Base-by-base conservation (phyloP, 2,797 vertebrate genomes). In the Valencia hispanica region DNA sequence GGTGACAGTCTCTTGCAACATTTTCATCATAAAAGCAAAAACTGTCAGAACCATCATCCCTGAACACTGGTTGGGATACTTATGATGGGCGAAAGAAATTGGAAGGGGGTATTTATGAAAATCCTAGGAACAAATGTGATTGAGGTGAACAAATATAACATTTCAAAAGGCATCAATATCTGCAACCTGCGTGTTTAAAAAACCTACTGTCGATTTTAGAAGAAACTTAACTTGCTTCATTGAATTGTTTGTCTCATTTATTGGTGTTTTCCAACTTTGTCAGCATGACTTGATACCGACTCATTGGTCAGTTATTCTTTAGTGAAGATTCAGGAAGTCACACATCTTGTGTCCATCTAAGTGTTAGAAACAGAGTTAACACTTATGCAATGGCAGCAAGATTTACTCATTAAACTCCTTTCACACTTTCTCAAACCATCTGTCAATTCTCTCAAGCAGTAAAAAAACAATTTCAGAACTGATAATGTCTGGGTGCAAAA, bases 21-120 rank as follows among this genome's bases (percentile, higher is more conserved):
- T 15, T 68, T 68, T 68, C 22, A 68, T 68, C 39, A 68, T 68
- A 43, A 68, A n/a, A 66, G 39, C 39, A 41, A 68, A 43, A 43
- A 9, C 0, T 11, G 20, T 66, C 36, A 41, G 63, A 66, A 66
- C 22, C 11, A 1, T 66, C 22, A 41, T 41, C 36, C 39, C 36
- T 68, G 25, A 68, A 27, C 36, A 68, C 36, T 66, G 36, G 5
- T 6, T 5, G 36, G 65, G 7, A 43, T n/a, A 25, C 25, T 41
- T 39, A 36, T 39, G 65, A 68, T 43, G 25, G 39, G 12, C 65
- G 43, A 68, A 66, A 11, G 22, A 66, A 41, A 66, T n/a, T 27
- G 39, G 12, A 68, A 43, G 25, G 34, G 65, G 39, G 6, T 43
- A 43, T 68, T 66, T 27, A n/a, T 25, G 61, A n/a, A 41, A 14